Evolutionary conservation across 2,888 invertebrate genomes (phyloP), one percentile per base, ranked within the genome.

Genomic region (Neelides folsomi): DNA sequence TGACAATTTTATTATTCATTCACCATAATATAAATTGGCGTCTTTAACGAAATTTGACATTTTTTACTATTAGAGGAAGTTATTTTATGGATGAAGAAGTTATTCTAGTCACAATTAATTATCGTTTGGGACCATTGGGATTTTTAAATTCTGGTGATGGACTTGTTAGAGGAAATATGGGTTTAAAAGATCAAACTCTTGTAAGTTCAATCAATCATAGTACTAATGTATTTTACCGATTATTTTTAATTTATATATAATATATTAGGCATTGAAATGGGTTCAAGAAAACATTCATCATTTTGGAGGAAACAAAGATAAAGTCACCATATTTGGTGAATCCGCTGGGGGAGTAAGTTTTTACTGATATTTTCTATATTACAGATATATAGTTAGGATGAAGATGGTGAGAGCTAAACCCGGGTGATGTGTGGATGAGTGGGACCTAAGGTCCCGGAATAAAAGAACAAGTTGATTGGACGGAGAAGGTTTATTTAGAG

Each of bases 301-400:
- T 13, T 53, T 53, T 18, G 43, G 47, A 10, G 53, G 53, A 8
- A 37, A 53, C 39, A 38, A 42, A 10, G 38, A 54, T 10, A 16
- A 42, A 34, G 55, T 58, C 9, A 55, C 54, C 1, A 41, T 56
- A 39, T 44, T 55, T 13, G 58, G 57, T 16, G 43, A 53, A 18
- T 51, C 47, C 45, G 53, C 54, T 10, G 61, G 61, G 2, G 55
- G 55, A 5, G 42, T 51, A 1, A 53, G 54, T 27, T 57, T 53
- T 7, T 56, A 57, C 35, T 57, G n/a, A n/a, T n/a, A n/a, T n/a
- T n/a, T n/a, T n/a, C n/a, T n/a, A n/a, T n/a, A n/a, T n/a, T n/a
- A n/a, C n/a, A n/a, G n/a, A n/a, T n/a, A n/a, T n/a, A n/a, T n/a
- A n/a, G n/a, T n/a, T n/a, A n/a, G n/a, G n/a, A n/a, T n/a, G n/a